Evolutionary conservation across 2,797 vertebrate genomes (phyloP), one percentile per base, ranked within the genome.

Genomic region (Sebastes vulpes): DNA sequence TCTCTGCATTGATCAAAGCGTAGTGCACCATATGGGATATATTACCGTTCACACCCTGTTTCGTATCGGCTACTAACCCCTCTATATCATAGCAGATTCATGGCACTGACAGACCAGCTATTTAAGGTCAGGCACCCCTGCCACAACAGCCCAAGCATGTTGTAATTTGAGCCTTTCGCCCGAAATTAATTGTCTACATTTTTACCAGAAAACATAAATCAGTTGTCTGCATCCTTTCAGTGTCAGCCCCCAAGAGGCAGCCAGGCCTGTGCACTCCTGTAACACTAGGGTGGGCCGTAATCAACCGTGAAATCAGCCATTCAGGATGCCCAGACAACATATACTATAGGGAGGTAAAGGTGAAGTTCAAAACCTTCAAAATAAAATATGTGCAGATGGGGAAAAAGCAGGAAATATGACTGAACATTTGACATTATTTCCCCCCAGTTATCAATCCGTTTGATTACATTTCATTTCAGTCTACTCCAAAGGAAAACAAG

Each of bases 191-290:
- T 91, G 90, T 92, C 83, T 79, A 65, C 73, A 79, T 92, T 94
- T 93, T 93, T 86, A 78, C 88, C 90, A 93, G 74, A 90, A 90
- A 88, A 80, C 88, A 95, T 94, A 91, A 94, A 94, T 95, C 91
- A 91, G 66, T 65, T 72, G 77, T 84, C 85, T 81, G 73, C 81
- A 76, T 92, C 84, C 73, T 88, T 83, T 85, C 75, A 68, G 70
- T 81, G 61, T 72, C 81, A 72, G 56, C 54, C 16, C 14, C 50
- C 56, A 9, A 83, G 79, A 75, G 70, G 64, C 68, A 35, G 66
- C 16, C 9, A 25, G 59, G 69, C 69, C 65, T 65, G 58, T 65
- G 66, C 61, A 65, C 66, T 72, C 60, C 56, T 84, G 56, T 18
- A 89, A 81, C 48, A 3, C 77, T 21, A 67, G 38, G 79, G 71